A percentile compares a stretch with the other conserved stretches of the same genome.
phyloP scores from a whole-genome alignment of 35 echinoderm and acorn worm genomes.

The Strongylocentrotus purpuratus region DNA sequence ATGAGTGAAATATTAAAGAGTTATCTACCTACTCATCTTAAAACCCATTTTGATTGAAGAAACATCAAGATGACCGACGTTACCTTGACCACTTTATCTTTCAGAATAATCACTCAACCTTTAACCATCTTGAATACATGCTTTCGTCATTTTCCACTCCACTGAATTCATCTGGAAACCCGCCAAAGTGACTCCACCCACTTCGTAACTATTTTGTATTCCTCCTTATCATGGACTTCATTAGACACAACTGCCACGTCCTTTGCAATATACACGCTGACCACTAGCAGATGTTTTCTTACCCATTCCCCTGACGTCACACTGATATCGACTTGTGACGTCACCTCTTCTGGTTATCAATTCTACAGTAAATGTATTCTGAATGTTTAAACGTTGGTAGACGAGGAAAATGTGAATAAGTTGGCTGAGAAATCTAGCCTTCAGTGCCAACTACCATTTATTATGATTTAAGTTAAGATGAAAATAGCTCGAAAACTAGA shows the following conservation, averaged over 20 bases:
- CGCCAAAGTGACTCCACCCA: background rate
- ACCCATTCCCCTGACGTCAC: background rate
- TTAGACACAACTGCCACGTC: background rate
- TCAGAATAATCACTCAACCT: background rate
- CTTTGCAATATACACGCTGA: background rate
- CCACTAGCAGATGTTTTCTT: background rate
- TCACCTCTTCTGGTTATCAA: background rate
- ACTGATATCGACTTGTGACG: background rate
- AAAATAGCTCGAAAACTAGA: background rate
- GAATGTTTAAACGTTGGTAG: background rate
- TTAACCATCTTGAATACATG: background rate
- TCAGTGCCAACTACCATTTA: background rate
- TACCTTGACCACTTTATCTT: background rate
- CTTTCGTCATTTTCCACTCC: background rate
- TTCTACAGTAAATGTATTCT: background rate
- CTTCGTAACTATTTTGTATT: background rate
- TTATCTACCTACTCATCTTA: background rate
- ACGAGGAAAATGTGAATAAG: background rate
- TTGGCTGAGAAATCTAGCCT: too few relatives aligned
- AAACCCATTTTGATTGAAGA: background rate
- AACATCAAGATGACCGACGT: background rate
- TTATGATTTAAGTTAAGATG: background rate
- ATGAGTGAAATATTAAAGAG: background rate
- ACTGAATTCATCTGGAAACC: background rate
- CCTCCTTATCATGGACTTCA: background rate